phyloP scores from a whole-genome alignment of 1,140 invertebrate species.

The Calycopis cecrops region DNA sequence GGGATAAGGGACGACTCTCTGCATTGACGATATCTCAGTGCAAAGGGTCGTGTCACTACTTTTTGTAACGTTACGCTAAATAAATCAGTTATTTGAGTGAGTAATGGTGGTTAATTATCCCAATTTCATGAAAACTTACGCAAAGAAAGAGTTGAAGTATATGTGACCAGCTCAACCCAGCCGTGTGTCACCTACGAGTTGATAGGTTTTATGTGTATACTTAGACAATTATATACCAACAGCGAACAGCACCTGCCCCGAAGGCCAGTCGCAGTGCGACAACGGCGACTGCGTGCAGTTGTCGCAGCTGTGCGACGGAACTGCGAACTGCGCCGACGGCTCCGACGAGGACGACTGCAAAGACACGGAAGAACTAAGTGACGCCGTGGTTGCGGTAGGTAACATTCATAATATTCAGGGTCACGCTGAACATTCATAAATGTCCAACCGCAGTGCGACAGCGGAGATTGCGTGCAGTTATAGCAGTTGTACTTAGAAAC shows the following conservation, averaged over 20 bases:
- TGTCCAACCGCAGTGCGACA: conserved; percentile 78
- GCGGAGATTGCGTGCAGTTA: conserved; percentile 68
- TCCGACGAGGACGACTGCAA: conserved; percentile 84
- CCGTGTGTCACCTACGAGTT: too few relatives aligned
- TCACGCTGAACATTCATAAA: conserved; percentile 66
- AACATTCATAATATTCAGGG: not conserved
- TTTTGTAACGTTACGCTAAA: too few relatives aligned
- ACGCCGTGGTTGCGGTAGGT: conserved; percentile 31
- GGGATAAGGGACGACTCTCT: too few relatives aligned
- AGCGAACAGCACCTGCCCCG: conserved; percentile 69
- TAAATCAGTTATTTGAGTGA: too few relatives aligned
- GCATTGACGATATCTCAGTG: too few relatives aligned
- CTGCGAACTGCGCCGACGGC: conserved; percentile 84
- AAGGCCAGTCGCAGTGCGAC: conserved; percentile 77
- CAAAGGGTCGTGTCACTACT: too few relatives aligned
- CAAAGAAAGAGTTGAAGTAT: too few relatives aligned
- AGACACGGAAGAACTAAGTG: conserved; percentile 29
- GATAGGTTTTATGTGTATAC: not conserved
- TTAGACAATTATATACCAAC: conserved; percentile 17
- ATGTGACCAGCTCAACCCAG: too few relatives aligned
- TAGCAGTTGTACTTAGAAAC: conserved; percentile 80
- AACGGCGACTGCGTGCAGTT: conserved; percentile 71
- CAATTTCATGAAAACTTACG: too few relatives aligned
- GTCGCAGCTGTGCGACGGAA: conserved; percentile 80
- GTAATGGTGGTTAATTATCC: too few relatives aligned